A percentile compares a stretch with the other conserved stretches of the same genome.
These are phyloP conservation scores for Siphonodentalium dalli DNA, from an alignment of 2,888 invertebrate species.

Conservation along the genomic window DNA sequence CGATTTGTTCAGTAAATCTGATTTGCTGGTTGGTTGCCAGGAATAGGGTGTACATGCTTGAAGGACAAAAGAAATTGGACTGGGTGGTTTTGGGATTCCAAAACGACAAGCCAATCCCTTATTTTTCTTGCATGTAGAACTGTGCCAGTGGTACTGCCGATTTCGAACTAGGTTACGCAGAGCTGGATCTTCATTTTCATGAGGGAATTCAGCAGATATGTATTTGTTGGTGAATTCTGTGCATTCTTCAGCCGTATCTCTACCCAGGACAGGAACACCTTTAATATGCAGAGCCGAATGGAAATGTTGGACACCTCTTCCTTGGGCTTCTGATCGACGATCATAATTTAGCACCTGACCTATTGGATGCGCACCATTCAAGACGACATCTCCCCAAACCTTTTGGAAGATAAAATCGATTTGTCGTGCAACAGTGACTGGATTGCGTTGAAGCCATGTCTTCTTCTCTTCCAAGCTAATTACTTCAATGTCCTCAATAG, in stretches of 20 bases:
- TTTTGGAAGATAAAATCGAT: slow-evolving; percentile 28
- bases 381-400: slow-evolving; percentile 23
- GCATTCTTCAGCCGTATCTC: slow-evolving; percentile 16
- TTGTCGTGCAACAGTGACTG: slow-evolving; percentile 27
- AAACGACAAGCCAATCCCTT: slow-evolving; percentile 15
- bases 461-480: slow-evolving; percentile 9
- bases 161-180: slow-evolving; percentile 11
- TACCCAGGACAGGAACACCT: slow-evolving; percentile 22
- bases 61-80: too few relatives aligned
- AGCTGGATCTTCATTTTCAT: neutral
- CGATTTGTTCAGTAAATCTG: too few relatives aligned
- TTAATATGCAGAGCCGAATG: slow-evolving; percentile 26
- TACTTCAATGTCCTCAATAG: too few relatives aligned
- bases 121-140: slow-evolving; percentile 22
- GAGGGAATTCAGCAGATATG: slow-evolving; percentile 5
- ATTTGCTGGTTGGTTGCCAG: too few relatives aligned
- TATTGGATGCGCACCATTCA: slow-evolving; percentile 24
- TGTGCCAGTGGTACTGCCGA: slow-evolving; percentile 20
- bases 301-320: slow-evolving; percentile 28
- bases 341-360: slow-evolving; percentile 28
- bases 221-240: slow-evolving; percentile 15
- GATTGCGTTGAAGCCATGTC: slow-evolving; percentile 25
- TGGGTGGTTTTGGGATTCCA: slow-evolving; percentile 17
- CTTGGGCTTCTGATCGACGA: slow-evolving; percentile 26
- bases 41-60: too few relatives aligned